Base-by-base conservation (phyloP, 2,888 invertebrate species). In the Mesoligia furuncula region DNA sequence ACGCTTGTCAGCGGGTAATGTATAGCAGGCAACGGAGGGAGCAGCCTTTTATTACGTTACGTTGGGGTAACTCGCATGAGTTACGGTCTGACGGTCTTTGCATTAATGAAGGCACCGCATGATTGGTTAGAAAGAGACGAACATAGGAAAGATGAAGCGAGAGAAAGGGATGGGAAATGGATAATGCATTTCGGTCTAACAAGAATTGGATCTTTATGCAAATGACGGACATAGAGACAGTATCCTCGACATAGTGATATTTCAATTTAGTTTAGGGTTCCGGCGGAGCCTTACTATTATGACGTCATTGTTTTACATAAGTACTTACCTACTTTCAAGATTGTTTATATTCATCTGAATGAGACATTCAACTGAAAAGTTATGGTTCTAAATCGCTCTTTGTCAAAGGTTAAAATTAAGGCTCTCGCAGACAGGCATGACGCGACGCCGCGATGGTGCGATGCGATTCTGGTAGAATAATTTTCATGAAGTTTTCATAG, bases 61-160 rank as follows among this genome's bases (percentile, higher is more conserved):
- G 77, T 85, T 79, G 76, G 87, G 85, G 82, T 84, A 84, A 80
- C 82, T 85, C 84, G 80, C 86, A 87, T 91, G 91, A 91, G 83
- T 90, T 90, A 91, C 88, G 72, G 85, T 86, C 80, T 75, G 79
- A 65, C 84, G 80, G 77, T 67, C 84, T 89, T 88, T 88, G 88
- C 88, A 89, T 91, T 91, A 91, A 90, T 90, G 89, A 89, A 87
- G 83, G 83, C 84, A 82, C 81, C 78, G 81, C 83, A 77, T 88
- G 79, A 82, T 88, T 84, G 83, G 80, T 82, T 76, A 71, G 81
- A 87, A 54, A 73, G 83, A 75, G 86, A 87, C 6, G 24, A 17
- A 65, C 31, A 77, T 84, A 81, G 31, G 2, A 48, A 61, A 68
- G 31, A 36, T 31, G 24, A 48, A 27, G 11, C 11, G 77, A 74